Percentiles rank a stretch among this genome's conserved stretches.
Evolutionary conservation across 2,888 invertebrate species (phyloP).

Genomic region (Boloria selene): DNA sequence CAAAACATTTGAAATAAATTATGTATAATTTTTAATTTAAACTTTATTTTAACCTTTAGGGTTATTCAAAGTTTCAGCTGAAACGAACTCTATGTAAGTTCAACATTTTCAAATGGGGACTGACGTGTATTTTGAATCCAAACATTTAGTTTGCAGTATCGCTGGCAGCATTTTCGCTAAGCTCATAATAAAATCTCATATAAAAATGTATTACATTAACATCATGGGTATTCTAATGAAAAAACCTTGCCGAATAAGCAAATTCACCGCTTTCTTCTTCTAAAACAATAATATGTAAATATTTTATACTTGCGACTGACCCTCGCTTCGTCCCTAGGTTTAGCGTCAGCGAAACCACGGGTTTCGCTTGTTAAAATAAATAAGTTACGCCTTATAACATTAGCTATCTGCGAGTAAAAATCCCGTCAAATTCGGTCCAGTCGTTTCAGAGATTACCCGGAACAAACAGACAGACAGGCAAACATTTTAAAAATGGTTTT

Average conservation of each 20-base stretch:
- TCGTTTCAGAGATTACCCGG: no score
- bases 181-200: constrained; percentile 9
- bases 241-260: not conserved
- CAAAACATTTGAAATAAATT: no score
- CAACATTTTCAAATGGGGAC: constrained; percentile 7
- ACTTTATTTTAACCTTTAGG: not conserved
- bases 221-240: not conserved
- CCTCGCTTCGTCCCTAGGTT: no score
- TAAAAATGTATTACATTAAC: constrained; percentile 14
- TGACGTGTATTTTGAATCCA: constrained; percentile 20
- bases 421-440: no score
- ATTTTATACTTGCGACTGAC: no score
- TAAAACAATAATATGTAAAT: not conserved
- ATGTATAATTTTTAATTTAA: not conserved
- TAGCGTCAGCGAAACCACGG: no score
- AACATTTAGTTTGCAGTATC: constrained; percentile 30
- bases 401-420: no score
- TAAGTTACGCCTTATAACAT: no score
- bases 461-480: no score
- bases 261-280: not conserved
- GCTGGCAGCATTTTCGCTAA: constrained; percentile 19
- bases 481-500: no score
- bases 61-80: not conserved
- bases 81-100: constrained; percentile 5
- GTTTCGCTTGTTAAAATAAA: no score